Percentiles rank a stretch among this genome's conserved stretches.
These are phyloP conservation scores for Anoplius nigerrimus DNA, from an alignment of 2,888 invertebrate genomes.

Conservation along the genomic window DNA sequence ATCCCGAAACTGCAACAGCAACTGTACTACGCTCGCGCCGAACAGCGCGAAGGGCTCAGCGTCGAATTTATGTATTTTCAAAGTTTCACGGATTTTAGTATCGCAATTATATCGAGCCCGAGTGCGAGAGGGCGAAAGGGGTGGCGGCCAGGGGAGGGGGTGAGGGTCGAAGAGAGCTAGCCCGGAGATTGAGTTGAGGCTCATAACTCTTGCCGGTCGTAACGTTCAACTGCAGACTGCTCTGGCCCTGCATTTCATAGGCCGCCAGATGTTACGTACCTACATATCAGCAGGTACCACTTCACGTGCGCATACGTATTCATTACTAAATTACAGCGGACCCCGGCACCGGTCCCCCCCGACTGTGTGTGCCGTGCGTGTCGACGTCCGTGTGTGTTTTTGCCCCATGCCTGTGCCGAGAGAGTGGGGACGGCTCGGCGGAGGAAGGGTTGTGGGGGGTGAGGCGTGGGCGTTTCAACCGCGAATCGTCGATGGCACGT, in stretches of 20 bases:
- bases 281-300: slow-evolving; percentile 65
- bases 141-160: neutral
- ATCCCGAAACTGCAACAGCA: too few relatives aligned
- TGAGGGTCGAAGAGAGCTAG: slow-evolving; percentile 13
- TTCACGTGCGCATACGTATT: slow-evolving; percentile 63
- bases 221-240: slow-evolving; percentile 67
- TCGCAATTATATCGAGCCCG: slow-evolving; percentile 58
- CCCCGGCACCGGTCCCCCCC: too few relatives aligned
- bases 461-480: slow-evolving; percentile 43
- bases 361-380: slow-evolving; percentile 29
- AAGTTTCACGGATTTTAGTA: slow-evolving; percentile 56
- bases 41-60: slow-evolving; percentile 15
- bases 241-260: slow-evolving; percentile 68
- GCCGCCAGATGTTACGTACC: slow-evolving; percentile 68
- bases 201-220: slow-evolving; percentile 67
- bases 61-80: slow-evolving; percentile 42
- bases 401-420: neutral
- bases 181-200: slow-evolving; percentile 66
- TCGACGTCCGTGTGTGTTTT: slow-evolving; percentile 13
- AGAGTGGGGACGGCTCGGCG: neutral
- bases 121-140: slow-evolving; percentile 1
- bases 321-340: slow-evolving; percentile 63
- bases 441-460: slow-evolving; percentile 7
- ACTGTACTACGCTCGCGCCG: neutral
- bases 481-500: slow-evolving; percentile 55